Evolutionary conservation across 2,888 invertebrate genomes (phyloP).

Genomic region (Taphrorychus bicolor): DNA sequence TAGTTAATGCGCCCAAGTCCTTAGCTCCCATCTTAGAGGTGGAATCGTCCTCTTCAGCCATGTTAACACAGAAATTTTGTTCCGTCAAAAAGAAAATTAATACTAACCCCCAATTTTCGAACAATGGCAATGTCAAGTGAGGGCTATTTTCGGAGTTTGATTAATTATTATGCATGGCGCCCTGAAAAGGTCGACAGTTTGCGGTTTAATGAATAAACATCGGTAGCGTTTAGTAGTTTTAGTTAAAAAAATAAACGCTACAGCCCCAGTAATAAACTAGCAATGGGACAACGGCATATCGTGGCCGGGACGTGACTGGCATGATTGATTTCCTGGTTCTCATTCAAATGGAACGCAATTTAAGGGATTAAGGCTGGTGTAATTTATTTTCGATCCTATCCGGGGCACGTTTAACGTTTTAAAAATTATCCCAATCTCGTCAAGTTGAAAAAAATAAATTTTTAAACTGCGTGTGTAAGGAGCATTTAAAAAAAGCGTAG

Average conservation of each 20-base stretch:
- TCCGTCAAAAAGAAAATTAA: neutral
- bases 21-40: neutral
- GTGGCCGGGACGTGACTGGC: neutral
- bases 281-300: neutral
- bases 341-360: constrained; percentile 1
- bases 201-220: neutral
- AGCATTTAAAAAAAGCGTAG: neutral
- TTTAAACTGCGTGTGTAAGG: constrained; percentile 2
- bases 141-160: neutral
- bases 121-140: neutral
- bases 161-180: neutral
- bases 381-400: neutral
- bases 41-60: neutral
- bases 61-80: neutral
- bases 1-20: neutral
- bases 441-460: neutral
- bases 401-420: neutral
- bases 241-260: neutral
- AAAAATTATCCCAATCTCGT: neutral
- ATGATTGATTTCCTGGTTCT: constrained; percentile 1
- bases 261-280: neutral
- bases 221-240: neutral
- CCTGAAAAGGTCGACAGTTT: neutral
- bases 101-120: neutral
- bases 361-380: neutral